phyloP scores from a whole-genome alignment of 2,888 invertebrate species.

The Malacosoma neustria region DNA sequence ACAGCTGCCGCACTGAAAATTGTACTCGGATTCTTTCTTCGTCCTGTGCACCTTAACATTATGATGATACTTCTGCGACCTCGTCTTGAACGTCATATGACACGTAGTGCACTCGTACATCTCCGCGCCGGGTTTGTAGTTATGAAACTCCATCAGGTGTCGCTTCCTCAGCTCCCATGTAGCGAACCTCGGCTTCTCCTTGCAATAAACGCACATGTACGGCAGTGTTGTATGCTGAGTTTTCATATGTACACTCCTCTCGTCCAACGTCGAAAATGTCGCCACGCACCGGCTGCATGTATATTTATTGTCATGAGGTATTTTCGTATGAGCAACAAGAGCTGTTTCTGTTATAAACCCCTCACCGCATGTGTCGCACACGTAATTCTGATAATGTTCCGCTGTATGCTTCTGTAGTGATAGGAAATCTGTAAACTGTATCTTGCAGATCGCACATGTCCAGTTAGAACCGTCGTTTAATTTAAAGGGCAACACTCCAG shows the following conservation, averaged over 20 bases:
- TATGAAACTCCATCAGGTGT: slow-evolving; percentile 62
- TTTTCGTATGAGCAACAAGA: slow-evolving; percentile 47
- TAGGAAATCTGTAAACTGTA: slow-evolving; percentile 55
- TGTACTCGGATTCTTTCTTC: slow-evolving; percentile 60
- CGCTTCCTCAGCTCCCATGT: slow-evolving; percentile 60
- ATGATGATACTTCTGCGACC: slow-evolving; percentile 64
- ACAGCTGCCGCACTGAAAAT: slow-evolving; percentile 65
- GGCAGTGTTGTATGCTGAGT: slow-evolving; percentile 55
- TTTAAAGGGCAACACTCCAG: slow-evolving; percentile 60
- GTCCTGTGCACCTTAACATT: slow-evolving; percentile 60
- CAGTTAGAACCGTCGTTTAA: slow-evolving; percentile 53
- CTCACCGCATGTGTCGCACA: slow-evolving; percentile 63
- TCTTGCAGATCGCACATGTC: slow-evolving; percentile 59
- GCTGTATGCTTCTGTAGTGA: slow-evolving; percentile 56
- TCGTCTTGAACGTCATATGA: slow-evolving; percentile 60
- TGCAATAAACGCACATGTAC: slow-evolving; percentile 60
- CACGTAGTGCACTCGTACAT: slow-evolving; percentile 65
- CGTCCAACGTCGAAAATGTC: slow-evolving; percentile 54
- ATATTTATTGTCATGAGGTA: slow-evolving; percentile 60
- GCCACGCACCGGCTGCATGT: slow-evolving; percentile 59
- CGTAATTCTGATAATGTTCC: slow-evolving; percentile 61
- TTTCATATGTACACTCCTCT: slow-evolving; percentile 54
- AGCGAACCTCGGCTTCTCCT: slow-evolving; percentile 59
- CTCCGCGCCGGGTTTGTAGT: slow-evolving; percentile 57
- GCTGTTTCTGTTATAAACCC: slow-evolving; percentile 63